A percentile compares a stretch with the other conserved stretches of the same genome.
Evolutionary conservation across 2,797 vertebrate genomes (phyloP).

Genomic region (Catamblyrhynchus diadema): DNA sequence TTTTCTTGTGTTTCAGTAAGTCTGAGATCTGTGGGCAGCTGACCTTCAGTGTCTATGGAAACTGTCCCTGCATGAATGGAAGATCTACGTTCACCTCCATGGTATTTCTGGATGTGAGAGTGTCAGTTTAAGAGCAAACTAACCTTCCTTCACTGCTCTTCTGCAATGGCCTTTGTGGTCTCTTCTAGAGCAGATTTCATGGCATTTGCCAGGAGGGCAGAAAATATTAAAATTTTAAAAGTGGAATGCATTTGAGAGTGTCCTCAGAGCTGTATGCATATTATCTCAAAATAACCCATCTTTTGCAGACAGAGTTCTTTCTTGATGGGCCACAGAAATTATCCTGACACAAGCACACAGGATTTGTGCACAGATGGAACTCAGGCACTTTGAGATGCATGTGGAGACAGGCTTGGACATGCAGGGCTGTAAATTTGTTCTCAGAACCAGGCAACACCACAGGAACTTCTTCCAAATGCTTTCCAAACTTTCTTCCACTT

Average conservation of each 20-base stretch:
- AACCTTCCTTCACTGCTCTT: neutral
- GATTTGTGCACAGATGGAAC: neutral
- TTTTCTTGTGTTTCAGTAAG: neutral
- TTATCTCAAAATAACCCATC: neutral
- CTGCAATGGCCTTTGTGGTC: neutral
- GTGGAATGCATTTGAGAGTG: neutral
- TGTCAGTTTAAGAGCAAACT: neutral
- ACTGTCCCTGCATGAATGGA: no score
- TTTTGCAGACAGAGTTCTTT: neutral
- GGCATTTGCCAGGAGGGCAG: fast-evolving
- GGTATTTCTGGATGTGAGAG: fast-evolving
- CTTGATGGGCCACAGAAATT: neutral
- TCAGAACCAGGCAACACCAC: neutral
- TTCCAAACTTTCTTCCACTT: neutral
- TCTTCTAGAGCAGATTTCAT: neutral
- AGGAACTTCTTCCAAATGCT: neutral
- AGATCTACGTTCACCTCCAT: neutral
- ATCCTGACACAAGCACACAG: fast-evolving
- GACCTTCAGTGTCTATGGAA: neutral
- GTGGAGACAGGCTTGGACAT: neutral
- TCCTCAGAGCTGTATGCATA: neutral
- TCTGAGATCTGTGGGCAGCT: neutral
- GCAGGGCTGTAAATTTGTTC: neutral
- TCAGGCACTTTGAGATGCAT: neutral
- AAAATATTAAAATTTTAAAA: neutral